phyloP scores from a whole-genome alignment of 2,797 vertebrate species.

The Hippopotamyrus pictus region DNA sequence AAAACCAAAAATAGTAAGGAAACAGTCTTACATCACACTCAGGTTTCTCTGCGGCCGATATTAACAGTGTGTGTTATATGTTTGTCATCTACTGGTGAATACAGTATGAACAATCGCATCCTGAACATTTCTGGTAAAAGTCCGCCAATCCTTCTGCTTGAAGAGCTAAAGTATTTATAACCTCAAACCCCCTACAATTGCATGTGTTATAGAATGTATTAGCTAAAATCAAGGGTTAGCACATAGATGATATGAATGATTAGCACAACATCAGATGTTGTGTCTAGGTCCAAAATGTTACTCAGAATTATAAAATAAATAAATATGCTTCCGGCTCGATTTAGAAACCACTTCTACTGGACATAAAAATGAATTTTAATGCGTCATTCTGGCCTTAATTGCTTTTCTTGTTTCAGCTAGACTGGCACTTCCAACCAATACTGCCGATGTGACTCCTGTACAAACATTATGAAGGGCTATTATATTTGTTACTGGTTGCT shows the following conservation, averaged over 20 bases:
- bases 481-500: conserved; percentile 72
- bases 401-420: conserved; percentile 29
- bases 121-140: background rate
- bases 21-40: background rate
- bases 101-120: background rate
- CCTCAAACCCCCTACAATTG: background rate
- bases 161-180: background rate
- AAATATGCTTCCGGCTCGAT: background rate
- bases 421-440: conserved; percentile 53
- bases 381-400: conserved; percentile 10
- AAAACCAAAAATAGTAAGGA: background rate
- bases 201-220: background rate
- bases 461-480: conserved; percentile 70
- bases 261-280: background rate
- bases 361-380: conserved; percentile 3
- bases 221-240: background rate
- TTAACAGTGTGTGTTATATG: background rate
- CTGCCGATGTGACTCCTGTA: conserved; percentile 53
- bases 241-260: background rate
- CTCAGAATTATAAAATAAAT: background rate
- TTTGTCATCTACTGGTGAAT: background rate
- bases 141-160: background rate
- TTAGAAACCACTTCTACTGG: background rate
- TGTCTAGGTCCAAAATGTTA: background rate
- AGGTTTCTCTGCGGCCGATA: background rate